Conservation (phyloP, 2,113 vertebrate species). For the Macquaria australasica region DNA sequence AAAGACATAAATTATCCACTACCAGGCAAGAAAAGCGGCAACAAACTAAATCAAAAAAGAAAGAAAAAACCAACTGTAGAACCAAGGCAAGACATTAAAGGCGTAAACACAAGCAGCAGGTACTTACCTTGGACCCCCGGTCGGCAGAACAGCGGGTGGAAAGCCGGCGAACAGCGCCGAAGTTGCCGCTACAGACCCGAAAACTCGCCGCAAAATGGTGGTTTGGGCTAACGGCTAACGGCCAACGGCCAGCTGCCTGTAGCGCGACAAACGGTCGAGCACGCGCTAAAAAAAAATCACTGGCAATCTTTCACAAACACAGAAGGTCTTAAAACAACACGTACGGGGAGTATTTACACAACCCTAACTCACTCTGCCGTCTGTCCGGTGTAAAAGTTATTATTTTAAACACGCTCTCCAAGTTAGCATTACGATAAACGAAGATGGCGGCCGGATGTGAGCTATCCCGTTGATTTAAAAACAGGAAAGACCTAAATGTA, state of each 20-base stretch:
- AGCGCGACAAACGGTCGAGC: no score
- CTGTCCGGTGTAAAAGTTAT: background rate
- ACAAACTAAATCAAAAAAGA: no score
- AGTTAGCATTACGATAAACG: background rate
- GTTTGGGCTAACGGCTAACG: background rate
- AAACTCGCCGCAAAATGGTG: background rate
- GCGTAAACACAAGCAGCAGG: background rate
- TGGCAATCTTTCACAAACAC: background rate
- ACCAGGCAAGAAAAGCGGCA: background rate
- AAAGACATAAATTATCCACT: background rate
- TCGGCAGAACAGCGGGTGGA: background rate
- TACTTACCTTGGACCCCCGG: background rate
- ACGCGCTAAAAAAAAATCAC: background rate
- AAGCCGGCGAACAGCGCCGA: background rate
- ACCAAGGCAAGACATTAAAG: background rate
- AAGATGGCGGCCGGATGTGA: constrained; percentile 16
- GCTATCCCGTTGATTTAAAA: background rate
- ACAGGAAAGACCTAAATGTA: background rate
- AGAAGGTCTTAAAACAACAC: background rate
- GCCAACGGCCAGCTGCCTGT: background rate
- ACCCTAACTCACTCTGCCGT: background rate
- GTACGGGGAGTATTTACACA: no score
- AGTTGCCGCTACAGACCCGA: no score
- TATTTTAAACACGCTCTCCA: no score
- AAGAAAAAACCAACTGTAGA: background rate